These are phyloP conservation scores for Coracopsis vasa DNA, from an alignment of 2,113 vertebrate species.

Conservation along the genomic window DNA sequence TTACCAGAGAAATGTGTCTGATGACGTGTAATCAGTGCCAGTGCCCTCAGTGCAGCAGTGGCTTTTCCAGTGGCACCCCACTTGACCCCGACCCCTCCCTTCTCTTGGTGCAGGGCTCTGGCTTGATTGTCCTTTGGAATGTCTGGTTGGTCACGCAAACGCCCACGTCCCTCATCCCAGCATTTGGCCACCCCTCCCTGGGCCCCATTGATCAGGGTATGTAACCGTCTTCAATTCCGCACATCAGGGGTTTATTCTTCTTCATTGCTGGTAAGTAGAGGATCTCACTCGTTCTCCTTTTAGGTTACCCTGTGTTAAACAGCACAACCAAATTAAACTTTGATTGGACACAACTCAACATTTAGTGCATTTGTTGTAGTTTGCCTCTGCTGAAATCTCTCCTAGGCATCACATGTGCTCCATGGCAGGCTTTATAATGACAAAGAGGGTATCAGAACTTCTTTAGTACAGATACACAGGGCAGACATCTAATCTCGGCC, in stretches of 20 bases:
- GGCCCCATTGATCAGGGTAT: background rate
- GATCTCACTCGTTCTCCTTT: background rate
- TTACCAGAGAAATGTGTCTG: background rate
- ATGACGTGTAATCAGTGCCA: background rate
- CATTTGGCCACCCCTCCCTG: accelerated
- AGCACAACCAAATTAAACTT: background rate
- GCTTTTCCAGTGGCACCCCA: background rate
- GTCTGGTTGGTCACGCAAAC: background rate
- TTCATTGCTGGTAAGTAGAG: background rate
- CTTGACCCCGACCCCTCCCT: background rate
- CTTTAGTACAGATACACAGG: background rate
- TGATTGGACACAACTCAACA: background rate
- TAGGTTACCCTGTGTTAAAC: background rate
- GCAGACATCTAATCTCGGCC: background rate
- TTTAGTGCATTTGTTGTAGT: background rate
- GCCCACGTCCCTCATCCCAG: background rate
- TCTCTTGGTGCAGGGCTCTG: background rate
- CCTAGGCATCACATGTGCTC: background rate
- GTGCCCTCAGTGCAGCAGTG: background rate
- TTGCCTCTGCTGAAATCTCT: background rate
- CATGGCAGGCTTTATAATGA: background rate
- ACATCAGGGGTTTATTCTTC: background rate
- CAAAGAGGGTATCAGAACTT: background rate
- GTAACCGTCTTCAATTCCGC: background rate
- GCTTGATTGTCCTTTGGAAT: background rate